These are phyloP conservation scores for Aspidapion aeneum DNA, from an alignment of 2,888 invertebrate genomes.

Conservation along the genomic window DNA sequence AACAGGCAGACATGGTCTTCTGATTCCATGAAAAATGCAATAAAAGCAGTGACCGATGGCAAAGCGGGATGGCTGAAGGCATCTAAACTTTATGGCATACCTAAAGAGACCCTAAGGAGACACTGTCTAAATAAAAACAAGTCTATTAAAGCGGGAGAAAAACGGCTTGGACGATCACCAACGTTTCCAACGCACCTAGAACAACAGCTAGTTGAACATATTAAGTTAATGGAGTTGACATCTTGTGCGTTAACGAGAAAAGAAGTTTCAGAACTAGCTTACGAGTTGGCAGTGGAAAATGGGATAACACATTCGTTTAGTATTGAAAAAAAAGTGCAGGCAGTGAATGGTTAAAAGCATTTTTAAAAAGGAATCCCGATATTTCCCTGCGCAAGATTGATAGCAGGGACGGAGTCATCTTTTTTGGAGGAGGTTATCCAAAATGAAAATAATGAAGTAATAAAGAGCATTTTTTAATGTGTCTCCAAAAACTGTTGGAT, in stretches of 20 bases:
- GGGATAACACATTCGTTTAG: slow-evolving; percentile 13
- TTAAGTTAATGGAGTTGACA: not conserved
- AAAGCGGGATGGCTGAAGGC: not conserved
- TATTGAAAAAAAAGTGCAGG: slow-evolving; percentile 40
- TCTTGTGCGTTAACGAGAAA: slow-evolving; percentile 10
- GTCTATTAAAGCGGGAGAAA: not conserved
- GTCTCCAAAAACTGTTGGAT: no score
- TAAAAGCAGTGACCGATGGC: not conserved
- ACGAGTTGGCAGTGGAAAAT: slow-evolving; percentile 5
- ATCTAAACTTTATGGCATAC: not conserved
- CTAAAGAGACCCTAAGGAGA: no score
- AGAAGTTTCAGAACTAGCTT: slow-evolving; percentile 7
- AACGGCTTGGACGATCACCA: not conserved
- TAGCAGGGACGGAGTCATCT: no score
- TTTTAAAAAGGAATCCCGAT: slow-evolving; percentile 47
- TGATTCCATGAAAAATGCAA: not conserved
- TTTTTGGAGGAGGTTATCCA: no score
- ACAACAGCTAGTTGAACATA: not conserved
- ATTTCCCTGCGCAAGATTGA: slow-evolving; percentile 46
- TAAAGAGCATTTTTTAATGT: no score
- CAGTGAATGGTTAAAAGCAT: no score
- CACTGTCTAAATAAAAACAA: no score
- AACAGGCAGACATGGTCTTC: not conserved
- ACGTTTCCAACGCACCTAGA: not conserved
- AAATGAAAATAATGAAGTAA: no score